phyloP scores from a whole-genome alignment of 2,797 vertebrate genomes.

The Vireo griseus region DNA sequence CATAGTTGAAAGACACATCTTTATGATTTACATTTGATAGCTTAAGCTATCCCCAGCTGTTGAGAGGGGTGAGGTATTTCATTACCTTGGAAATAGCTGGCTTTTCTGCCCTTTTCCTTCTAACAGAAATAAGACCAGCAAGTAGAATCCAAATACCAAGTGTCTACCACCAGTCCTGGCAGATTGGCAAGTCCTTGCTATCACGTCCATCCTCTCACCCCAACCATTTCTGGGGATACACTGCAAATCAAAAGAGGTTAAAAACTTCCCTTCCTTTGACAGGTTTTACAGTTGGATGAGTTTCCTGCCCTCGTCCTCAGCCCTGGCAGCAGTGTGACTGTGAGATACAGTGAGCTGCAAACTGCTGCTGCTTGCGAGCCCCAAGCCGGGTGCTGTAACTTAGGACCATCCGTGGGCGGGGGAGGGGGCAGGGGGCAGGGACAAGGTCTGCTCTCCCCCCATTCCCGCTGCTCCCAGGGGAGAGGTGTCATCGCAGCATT shows the following conservation, averaged over 20 bases:
- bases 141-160: background rate
- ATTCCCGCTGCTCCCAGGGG: background rate
- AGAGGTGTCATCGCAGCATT: background rate
- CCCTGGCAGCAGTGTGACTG: background rate
- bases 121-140: background rate
- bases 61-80: background rate
- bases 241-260: background rate
- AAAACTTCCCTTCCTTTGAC: background rate
- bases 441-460: background rate
- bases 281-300: background rate
- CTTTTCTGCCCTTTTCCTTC: background rate
- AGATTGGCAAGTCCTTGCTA: background rate
- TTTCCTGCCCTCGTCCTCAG: background rate
- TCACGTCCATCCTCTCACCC: background rate
- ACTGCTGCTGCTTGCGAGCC: background rate
- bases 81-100: background rate
- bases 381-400: fast-evolving
- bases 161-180: background rate
- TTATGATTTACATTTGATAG: background rate
- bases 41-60: background rate
- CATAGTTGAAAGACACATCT: background rate
- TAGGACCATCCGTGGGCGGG: background rate
- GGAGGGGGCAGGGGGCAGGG: background rate
- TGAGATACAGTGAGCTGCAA: background rate
- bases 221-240: background rate